These are phyloP conservation scores for Melikaiella ostensackeni DNA, from an alignment of 2,888 invertebrate species.

Conservation along the genomic window DNA sequence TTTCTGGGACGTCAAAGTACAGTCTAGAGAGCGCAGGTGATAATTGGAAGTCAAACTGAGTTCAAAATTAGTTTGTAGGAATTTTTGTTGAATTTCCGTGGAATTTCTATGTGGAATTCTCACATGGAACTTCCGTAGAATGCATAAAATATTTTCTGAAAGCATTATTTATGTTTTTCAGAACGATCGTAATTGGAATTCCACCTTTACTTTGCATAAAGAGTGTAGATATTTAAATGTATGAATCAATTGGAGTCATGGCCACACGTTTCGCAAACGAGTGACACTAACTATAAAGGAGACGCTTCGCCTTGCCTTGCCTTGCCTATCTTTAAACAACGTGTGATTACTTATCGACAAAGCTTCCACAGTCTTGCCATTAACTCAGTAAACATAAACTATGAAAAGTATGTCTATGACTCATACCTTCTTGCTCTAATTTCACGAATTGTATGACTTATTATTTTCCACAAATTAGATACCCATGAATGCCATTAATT, in stretches of 20 bases:
- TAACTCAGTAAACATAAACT: background rate
- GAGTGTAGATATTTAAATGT: constrained; percentile 23
- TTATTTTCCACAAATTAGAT: constrained; percentile 11
- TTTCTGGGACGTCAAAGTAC: no score
- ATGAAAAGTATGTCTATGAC: constrained; percentile 3
- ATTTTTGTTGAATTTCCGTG: no score
- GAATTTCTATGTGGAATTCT: no score
- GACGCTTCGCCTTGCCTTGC: background rate
- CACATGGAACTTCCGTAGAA: no score
- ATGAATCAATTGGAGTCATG: constrained; percentile 36
- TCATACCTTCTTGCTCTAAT: background rate
- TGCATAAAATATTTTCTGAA: background rate
- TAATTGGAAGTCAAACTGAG: no score
- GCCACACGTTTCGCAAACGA: constrained; percentile 31
- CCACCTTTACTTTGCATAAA: constrained; percentile 1
- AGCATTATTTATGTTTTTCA: background rate
- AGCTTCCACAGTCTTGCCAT: constrained; percentile 14
- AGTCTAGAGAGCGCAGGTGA: no score
- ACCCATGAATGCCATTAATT: constrained; percentile 16
- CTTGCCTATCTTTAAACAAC: constrained; percentile 23
- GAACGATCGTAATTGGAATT: background rate
- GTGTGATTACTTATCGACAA: constrained; percentile 35
- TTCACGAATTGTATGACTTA: background rate
- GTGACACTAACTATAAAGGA: constrained; percentile 31
- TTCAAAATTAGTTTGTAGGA: no score